Conservation (phyloP, 2,113 vertebrate species). For the Leucoraja erinaceus region DNA sequence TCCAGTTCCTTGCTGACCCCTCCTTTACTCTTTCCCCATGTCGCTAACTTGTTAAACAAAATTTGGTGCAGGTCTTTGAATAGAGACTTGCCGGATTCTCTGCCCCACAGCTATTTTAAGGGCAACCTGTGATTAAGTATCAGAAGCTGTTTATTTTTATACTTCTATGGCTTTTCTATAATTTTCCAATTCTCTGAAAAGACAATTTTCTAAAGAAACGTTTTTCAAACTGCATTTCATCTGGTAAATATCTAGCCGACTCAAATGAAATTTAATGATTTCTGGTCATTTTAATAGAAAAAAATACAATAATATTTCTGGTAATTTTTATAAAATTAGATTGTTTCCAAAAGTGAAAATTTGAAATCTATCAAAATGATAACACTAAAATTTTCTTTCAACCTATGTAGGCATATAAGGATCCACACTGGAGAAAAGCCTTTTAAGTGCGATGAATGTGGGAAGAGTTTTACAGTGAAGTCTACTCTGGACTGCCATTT, state of each 20-base stretch:
- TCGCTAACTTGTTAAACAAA: background rate
- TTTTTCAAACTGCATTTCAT: background rate
- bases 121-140: background rate
- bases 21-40: background rate
- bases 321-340: background rate
- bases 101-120: background rate
- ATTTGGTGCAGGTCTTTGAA: background rate
- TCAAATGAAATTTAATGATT: background rate
- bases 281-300: background rate
- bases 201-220: background rate
- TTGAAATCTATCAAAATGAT: background rate
- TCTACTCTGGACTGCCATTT: conserved; percentile 86
- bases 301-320: no score
- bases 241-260: background rate
- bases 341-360: background rate
- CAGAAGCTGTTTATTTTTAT: background rate
- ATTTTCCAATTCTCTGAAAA: background rate
- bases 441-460: conserved; percentile 81
- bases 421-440: conserved; percentile 87
- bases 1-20: background rate
- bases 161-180: background rate
- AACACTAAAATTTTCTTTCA: background rate
- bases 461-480: conserved; percentile 87
- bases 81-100: background rate
- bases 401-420: conserved; percentile 68